A percentile compares a stretch with the other conserved stretches of the same genome.
Conservation (phyloP, 2,888 invertebrate genomes). For the Sesia bembeciformis region DNA sequence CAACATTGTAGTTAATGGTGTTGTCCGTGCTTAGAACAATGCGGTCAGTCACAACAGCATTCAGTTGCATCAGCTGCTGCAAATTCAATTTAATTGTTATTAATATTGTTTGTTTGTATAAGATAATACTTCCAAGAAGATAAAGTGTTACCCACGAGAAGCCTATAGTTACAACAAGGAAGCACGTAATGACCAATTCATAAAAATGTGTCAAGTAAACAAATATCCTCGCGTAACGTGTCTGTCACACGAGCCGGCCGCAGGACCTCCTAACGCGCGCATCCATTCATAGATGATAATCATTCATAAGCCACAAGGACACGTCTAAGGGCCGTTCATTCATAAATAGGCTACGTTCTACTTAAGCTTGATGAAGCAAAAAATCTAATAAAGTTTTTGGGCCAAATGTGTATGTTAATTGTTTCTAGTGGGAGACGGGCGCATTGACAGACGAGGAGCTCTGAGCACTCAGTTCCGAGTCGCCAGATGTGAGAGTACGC, state of each 20-base stretch:
- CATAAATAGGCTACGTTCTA: conserved; percentile 25
- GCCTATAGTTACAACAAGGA: too few species aligned
- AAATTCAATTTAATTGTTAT: too few species aligned
- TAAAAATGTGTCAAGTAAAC: too few species aligned
- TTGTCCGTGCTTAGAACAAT: too few species aligned
- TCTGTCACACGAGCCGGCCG: background rate
- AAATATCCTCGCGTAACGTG: background rate
- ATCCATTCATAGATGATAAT: conserved; percentile 27
- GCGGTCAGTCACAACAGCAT: too few species aligned
- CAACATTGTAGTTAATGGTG: too few species aligned
- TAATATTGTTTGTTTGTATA: too few species aligned
- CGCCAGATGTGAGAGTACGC: background rate
- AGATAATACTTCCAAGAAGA: too few species aligned
- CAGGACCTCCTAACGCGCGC: conserved; percentile 1
- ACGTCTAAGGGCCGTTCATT: conserved; percentile 41
- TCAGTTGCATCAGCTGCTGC: too few species aligned
- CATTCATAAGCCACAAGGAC: conserved; percentile 44
- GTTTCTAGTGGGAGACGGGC: conserved; percentile 15
- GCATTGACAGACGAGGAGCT: background rate
- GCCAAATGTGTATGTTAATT: conserved; percentile 39
- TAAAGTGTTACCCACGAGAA: too few species aligned
- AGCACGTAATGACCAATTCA: too few species aligned
- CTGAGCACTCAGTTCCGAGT: background rate
- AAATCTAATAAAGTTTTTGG: conserved; percentile 32
- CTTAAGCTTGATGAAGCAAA: conserved; percentile 30